Evolutionary conservation across 2,113 vertebrate species (phyloP), one percentile per base, ranked within the genome.

Genomic region (Crotophaga sulcirostris): DNA sequence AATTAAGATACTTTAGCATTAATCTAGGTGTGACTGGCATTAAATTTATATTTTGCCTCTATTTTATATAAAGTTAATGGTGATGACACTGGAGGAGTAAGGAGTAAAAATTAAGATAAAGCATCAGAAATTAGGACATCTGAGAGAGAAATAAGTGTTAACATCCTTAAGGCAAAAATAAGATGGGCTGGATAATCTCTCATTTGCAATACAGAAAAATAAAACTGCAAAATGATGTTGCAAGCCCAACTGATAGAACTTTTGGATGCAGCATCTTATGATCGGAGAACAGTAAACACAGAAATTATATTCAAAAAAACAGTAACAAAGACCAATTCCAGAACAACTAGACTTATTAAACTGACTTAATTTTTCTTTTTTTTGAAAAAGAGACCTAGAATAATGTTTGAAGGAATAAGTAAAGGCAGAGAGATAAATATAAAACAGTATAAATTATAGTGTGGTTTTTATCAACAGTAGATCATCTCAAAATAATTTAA

Each of bases 81-180:
- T 66, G 14, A 76, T 59, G 24, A 70, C 12, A 69, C 66, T 40
- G 68, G 21, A 54, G 28, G 38, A 87, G 5, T 70, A 87, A 77
- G 51, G 16, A 91, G 9, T 17, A 44, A 87, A 93, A 93, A 51
- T 34, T 10, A 89, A 66, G 16, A 21, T 25, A 81, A 15, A 63
- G 29, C 15, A 67, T 78, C 45, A 84, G 69, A 89, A 93, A 84
- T 89, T 74, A 94, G 25, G 42, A 74, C 19, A 66, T 36, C 33
- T 40, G 5, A 78, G 90, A 62, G 68, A 81, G 55, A 90, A 87
- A 84, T 81, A 94, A 89, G 81, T 58, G 60, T 59, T 94, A 94
- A 89, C 29, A 63, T 84, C 28, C 64, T 84, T 82, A 91, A 87
- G 87, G 56, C 31, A 82, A 93, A 95, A 93, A 70, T 63, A 91